These are phyloP conservation scores for Aphaenogaster rudis DNA, from an alignment of 1,140 invertebrate genomes.

Conservation along the genomic window DNA sequence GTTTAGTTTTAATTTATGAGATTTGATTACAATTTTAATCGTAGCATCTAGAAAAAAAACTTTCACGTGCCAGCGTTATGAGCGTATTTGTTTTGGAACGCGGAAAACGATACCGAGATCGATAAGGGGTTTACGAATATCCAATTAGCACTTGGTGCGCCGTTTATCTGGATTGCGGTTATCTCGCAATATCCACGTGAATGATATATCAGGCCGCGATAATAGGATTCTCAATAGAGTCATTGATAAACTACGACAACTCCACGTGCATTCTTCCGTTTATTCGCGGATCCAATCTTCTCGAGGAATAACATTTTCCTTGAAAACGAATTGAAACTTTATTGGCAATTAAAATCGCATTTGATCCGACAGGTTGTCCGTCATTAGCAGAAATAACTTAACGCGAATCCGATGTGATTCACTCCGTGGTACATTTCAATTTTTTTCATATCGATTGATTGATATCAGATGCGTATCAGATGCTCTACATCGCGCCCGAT, in stretches of 20 bases:
- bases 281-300: background rate
- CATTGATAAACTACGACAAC: conserved; percentile 38
- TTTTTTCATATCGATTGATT: conserved; percentile 52
- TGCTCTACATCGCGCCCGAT: conserved; percentile 40
- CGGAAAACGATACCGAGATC: background rate
- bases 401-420: conserved; percentile 56
- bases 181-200: conserved; percentile 67
- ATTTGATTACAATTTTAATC: conserved; percentile 1
- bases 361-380: background rate
- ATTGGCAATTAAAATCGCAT: conserved; percentile 9
- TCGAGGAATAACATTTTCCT: background rate
- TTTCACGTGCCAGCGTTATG: background rate
- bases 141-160: conserved; percentile 27
- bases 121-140: conserved; percentile 41
- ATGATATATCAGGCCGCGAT: conserved; percentile 68
- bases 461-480: conserved; percentile 32
- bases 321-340: background rate
- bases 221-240: conserved; percentile 60
- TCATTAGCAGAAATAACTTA: conserved; percentile 43
- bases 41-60: background rate
- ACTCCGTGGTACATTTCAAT: conserved; percentile 41
- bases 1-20: background rate
- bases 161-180: conserved; percentile 60
- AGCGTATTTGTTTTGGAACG: conserved; percentile 23
- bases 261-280: background rate